Evolutionary conservation across 2,113 vertebrate species (phyloP).

Genomic region (Eolophus roseicapilla): DNA sequence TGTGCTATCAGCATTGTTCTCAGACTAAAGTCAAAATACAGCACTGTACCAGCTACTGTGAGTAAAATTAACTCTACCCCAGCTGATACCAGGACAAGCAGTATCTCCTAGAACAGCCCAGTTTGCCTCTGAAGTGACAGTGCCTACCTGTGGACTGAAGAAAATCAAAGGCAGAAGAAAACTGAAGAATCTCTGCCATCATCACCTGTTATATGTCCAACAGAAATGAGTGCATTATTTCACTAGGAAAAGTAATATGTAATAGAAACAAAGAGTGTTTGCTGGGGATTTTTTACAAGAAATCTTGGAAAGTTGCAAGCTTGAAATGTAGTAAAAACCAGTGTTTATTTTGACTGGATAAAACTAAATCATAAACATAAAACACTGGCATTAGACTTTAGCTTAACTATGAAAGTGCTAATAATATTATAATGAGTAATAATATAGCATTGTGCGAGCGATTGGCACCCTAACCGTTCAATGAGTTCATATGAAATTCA

Average conservation of each 20-base stretch:
- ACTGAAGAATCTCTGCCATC: not conserved
- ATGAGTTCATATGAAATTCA: not conserved
- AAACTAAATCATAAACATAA: not conserved
- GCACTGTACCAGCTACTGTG: not conserved
- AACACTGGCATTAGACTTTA: not conserved
- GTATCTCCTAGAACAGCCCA: not conserved
- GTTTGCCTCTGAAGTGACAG: not conserved
- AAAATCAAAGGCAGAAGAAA: not conserved
- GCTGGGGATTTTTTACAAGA: not conserved
- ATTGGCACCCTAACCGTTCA: not conserved
- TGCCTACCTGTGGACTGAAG: not conserved
- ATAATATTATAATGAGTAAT: not conserved
- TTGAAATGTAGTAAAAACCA: not conserved
- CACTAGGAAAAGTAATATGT: not conserved
- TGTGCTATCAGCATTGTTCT: not conserved
- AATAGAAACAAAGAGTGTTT: not conserved
- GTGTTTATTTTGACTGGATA: not conserved
- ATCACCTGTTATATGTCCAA: not conserved
- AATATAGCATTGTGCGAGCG: not conserved
- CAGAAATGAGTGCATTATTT: not conserved
- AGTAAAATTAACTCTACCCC: not conserved
- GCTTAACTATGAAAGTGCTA: not conserved
- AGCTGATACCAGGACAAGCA: not conserved
- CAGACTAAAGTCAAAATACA: not conserved
- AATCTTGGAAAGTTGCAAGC: not conserved